Evolutionary conservation across 1,140 invertebrate genomes (phyloP).

Genomic region (Drosophila arawakana): DNA sequence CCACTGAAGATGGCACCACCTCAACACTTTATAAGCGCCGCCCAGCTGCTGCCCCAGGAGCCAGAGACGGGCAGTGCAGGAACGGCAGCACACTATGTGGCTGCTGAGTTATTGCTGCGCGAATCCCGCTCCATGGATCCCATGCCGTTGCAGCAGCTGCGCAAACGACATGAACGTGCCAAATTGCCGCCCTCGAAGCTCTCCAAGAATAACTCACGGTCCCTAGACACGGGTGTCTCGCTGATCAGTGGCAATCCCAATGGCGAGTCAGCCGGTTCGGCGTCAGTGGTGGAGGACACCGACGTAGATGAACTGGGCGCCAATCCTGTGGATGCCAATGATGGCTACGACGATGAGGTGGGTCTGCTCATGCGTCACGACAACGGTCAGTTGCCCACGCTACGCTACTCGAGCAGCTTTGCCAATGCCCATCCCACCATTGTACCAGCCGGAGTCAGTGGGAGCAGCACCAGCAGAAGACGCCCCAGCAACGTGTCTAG

Average conservation of each 20-base stretch:
- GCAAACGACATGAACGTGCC: conserved; percentile 67
- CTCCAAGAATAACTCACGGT: conserved; percentile 81
- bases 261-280: conserved; percentile 37
- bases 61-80: conserved; percentile 12
- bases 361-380: conserved; percentile 74
- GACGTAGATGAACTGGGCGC: conserved; percentile 54
- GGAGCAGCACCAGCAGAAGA: conserved; percentile 59
- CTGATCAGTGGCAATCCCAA: conserved; percentile 76
- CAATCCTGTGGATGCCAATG: conserved; percentile 69
- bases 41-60: conserved; percentile 52
- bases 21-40: conserved; percentile 76
- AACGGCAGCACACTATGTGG: conserved; percentile 33
- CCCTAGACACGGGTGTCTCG: conserved; percentile 78
- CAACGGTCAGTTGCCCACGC: conserved; percentile 64
- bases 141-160: conserved; percentile 76
- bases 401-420: conserved; percentile 63
- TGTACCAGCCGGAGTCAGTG: conserved; percentile 64
- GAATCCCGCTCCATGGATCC: conserved; percentile 80
- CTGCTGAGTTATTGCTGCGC: conserved; percentile 61
- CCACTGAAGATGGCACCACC: conserved; percentile 82
- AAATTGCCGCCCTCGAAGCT: conserved; percentile 80
- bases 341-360: conserved; percentile 77
- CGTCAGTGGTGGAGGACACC: conserved; percentile 24
- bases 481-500: conserved; percentile 49
- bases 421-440: conserved; percentile 64